These are phyloP conservation scores for Ptyas mucosa DNA, from an alignment of 2,113 vertebrate species.

Conservation along the genomic window DNA sequence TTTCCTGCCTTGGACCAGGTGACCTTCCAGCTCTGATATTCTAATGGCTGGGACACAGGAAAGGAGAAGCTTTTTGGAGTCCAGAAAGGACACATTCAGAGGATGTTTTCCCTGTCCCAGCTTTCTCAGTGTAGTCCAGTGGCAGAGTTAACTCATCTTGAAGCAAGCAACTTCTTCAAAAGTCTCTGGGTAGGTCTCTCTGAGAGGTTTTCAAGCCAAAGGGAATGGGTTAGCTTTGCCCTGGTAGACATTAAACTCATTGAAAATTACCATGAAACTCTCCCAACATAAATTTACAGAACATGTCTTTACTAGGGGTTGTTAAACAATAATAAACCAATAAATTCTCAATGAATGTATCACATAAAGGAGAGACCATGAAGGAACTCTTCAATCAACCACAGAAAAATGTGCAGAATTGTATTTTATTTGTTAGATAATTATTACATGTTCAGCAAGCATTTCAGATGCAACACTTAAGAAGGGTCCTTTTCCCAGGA, in stretches of 20 bases:
- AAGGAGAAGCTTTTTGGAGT: neutral
- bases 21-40: neutral
- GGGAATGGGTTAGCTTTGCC: neutral
- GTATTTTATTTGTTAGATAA: neutral
- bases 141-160: neutral
- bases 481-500: neutral
- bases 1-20: neutral
- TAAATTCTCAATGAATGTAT: neutral
- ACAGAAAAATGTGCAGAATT: neutral
- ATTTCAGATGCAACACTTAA: neutral
- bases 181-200: neutral
- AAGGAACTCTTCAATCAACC: neutral
- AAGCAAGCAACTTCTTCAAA: neutral
- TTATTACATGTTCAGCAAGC: neutral
- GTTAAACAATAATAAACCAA: neutral
- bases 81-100: neutral
- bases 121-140: neutral
- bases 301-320: neutral
- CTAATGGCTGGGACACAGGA: neutral
- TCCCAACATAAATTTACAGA: neutral
- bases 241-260: neutral
- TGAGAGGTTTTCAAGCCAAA: neutral
- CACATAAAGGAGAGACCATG: neutral
- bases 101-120: neutral
- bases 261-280: neutral